phyloP scores from a whole-genome alignment of 2,797 vertebrate species.

The Brachymystax lenok region DNA sequence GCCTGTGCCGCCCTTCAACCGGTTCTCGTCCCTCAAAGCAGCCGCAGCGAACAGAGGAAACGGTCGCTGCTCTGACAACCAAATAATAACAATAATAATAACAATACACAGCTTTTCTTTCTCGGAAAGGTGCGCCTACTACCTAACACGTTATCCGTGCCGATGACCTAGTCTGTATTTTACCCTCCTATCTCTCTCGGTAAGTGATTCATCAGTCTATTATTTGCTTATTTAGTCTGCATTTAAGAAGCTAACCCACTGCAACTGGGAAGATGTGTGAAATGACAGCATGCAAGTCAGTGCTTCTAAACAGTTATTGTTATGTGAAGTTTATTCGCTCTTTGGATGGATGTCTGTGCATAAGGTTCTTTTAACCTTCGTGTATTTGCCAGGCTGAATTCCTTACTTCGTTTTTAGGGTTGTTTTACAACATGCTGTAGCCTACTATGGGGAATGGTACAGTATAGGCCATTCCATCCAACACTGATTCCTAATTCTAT shows the following conservation, averaged over 20 bases:
- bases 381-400: background rate
- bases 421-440: background rate
- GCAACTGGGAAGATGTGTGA: conserved; percentile 28
- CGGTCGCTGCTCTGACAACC: conserved; percentile 27
- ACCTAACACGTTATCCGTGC: conserved; percentile 43
- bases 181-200: conserved; percentile 46
- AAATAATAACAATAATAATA: background rate
- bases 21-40: conserved; percentile 39
- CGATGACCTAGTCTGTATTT: conserved; percentile 40
- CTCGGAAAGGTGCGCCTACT: conserved; percentile 49
- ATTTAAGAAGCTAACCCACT: conserved; percentile 11
- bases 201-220: conserved; percentile 55
- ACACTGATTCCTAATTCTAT: background rate
- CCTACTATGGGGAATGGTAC: background rate
- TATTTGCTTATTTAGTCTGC: conserved; percentile 2
- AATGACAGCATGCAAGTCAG: conserved; percentile 30
- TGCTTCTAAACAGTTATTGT: background rate
- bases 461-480: background rate
- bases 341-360: background rate
- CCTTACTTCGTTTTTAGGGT: background rate
- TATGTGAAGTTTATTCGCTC: background rate
- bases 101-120: conserved; percentile 30
- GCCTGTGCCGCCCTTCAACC: conserved; percentile 21
- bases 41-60: background rate
- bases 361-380: background rate